Conservation (phyloP, 1,140 invertebrate species). For the Eumeta japonica region DNA sequence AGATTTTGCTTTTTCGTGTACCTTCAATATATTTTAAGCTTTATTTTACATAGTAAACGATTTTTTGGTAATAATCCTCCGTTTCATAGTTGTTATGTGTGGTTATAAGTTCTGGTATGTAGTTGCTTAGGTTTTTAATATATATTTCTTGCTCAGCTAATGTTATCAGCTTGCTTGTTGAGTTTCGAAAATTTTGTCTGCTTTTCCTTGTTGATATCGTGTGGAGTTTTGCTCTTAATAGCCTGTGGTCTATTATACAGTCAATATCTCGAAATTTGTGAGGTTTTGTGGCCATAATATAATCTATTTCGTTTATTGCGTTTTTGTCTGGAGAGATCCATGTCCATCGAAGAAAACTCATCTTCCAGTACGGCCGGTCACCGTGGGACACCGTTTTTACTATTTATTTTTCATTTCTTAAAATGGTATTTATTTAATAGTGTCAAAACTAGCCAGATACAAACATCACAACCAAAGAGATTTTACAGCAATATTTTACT, state of each 20-base stretch:
- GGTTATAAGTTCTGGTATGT: constrained; percentile 15
- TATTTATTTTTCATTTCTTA: too few species aligned
- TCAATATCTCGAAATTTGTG: constrained; percentile 15
- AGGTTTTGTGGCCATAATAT: constrained; percentile 19
- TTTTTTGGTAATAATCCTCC: constrained; percentile 17
- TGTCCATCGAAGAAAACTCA: too few species aligned
- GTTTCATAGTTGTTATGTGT: constrained; percentile 9
- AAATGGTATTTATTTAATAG: too few species aligned
- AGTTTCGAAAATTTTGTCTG: constrained; percentile 15
- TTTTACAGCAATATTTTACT: too few species aligned
- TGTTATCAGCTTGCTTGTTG: constrained; percentile 14
- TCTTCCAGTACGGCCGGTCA: too few species aligned
- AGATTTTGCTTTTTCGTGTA: constrained; percentile 11
- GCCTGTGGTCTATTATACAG: constrained; percentile 19
- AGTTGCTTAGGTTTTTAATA: constrained; percentile 12
- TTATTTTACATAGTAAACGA: constrained; percentile 8
- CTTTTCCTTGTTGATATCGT: constrained; percentile 14
- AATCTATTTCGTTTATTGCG: constrained; percentile 26
- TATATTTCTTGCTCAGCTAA: constrained; percentile 14
- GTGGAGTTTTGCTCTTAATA: constrained; percentile 16
- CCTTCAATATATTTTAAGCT: constrained; percentile 16
- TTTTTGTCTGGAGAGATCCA: constrained; percentile 22
- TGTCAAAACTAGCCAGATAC: too few species aligned
- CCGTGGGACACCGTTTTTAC: too few species aligned
- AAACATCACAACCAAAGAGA: too few species aligned